Evolutionary conservation across 2,113 vertebrate species (phyloP), one percentile per base, ranked within the genome.

Genomic region (Myrmecobius fasciatus): DNA sequence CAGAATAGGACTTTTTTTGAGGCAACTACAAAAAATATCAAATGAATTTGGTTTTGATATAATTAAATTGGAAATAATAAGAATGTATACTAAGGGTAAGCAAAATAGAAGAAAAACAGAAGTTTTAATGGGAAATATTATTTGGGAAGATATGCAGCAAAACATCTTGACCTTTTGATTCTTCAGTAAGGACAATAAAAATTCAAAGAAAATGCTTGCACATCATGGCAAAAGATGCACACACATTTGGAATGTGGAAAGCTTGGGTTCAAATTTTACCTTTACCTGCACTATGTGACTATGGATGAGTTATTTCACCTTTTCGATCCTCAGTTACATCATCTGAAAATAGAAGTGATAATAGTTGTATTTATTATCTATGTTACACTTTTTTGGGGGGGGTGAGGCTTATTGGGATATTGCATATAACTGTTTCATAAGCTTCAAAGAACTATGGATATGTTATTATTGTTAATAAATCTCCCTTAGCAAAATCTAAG

Each of bases 271-370:
- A 43, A 43, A 75, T 75, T 75, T 36, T n/a, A 20, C 1, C n/a
- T 67, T 2, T 67, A 4, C 10, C 3, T 12, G 20, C 31, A 53
- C 53, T 91, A 2, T 25, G 10, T 91, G 91, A 60, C 26, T 1
- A 75, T 51, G 31, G 5, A 9, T 94, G 51, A 53, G 89, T 25
- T 17, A 91, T 83, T 96, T 91, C 20, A 36, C 6, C 51, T 92
- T 28, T 26, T 52, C 9, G 5, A 92, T 25, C 91, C 83, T 95
- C 47, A 93, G 46, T 89, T 67, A 94, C 9, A 25, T 75, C 0
- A 25, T 75, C 28, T 90, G 49, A 94, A 93, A 51, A 93, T 92
- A 75, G 91, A 28, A 48, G 51, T 92, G 36, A 92, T 25, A 95
- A 91, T 89, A 53, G 31, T 0, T 52, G n/a, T n/a, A n/a, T n/a